Evolutionary conservation across 2,888 invertebrate genomes (phyloP).

Genomic region (Pelosia muscerda): DNA sequence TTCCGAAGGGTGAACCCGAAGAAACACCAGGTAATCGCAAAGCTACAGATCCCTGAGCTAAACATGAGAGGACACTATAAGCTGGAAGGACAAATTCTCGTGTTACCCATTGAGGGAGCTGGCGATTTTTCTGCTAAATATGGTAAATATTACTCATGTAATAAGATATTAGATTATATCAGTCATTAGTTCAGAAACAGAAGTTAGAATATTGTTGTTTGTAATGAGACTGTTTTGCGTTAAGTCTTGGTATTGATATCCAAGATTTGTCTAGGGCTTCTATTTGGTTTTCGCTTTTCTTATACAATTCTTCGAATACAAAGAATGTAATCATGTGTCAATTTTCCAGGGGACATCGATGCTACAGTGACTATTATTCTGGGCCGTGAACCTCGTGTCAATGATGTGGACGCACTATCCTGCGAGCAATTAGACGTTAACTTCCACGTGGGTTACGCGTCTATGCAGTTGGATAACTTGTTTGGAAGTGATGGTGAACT

Average conservation of each 20-base stretch:
- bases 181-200: too few species aligned
- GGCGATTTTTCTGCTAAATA: constrained; percentile 90
- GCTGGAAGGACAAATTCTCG: constrained; percentile 89
- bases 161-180: not conserved
- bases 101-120: constrained; percentile 91
- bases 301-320: too few species aligned
- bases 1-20: constrained; percentile 83
- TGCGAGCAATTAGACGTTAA: constrained; percentile 89
- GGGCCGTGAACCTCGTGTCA: constrained; percentile 80
- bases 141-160: constrained; percentile 70
- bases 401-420: constrained; percentile 85
- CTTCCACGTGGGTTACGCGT: constrained; percentile 89
- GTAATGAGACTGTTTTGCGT: not conserved
- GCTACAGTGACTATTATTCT: constrained; percentile 88
- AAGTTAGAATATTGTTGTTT: not conserved
- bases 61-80: constrained; percentile 89
- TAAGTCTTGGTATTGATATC: not conserved
- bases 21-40: constrained; percentile 87
- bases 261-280: not conserved
- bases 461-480: constrained; percentile 89
- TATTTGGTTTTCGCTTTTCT: too few species aligned
- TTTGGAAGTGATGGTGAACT: constrained; percentile 91
- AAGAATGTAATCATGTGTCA: not conserved
- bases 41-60: constrained; percentile 88
- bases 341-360: constrained; percentile 88